Conservation (phyloP, 1,140 invertebrate genomes). For the Nephotettix cincticeps region DNA sequence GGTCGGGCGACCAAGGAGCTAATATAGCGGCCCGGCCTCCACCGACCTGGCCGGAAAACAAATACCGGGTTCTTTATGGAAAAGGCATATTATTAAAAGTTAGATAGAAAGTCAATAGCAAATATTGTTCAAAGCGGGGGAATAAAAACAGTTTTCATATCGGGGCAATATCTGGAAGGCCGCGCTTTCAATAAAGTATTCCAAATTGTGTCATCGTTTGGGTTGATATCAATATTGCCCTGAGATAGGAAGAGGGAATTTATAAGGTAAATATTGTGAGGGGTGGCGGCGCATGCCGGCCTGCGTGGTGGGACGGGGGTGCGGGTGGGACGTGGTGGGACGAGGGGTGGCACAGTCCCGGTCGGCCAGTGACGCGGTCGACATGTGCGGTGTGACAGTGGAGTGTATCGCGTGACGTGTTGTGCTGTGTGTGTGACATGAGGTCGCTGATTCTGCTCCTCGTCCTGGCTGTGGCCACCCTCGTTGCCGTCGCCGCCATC, state of each 20-base stretch:
- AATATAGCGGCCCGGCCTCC: no score
- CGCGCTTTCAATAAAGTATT: conserved; percentile 19
- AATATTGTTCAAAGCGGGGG: conserved; percentile 20
- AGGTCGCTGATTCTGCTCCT: no score
- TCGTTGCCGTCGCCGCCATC: background rate
- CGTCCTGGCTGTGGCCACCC: no score
- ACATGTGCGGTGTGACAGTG: background rate
- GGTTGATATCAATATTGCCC: conserved; percentile 22
- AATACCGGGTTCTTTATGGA: background rate
- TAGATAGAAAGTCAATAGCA: conserved; percentile 21
- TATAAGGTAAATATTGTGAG: conserved; percentile 19
- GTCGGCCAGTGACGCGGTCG: background rate
- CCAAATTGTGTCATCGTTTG: conserved; percentile 21
- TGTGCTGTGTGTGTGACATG: background rate
- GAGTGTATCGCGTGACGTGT: background rate
- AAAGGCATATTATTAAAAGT: conserved; percentile 11
- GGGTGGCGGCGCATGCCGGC: background rate
- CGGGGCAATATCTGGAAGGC: conserved; percentile 13
- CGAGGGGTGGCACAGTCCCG: background rate
- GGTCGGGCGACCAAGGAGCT: no score
- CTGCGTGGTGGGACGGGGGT: background rate
- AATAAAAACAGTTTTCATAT: conserved; percentile 24
- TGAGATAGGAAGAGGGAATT: conserved; percentile 22
- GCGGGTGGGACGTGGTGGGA: background rate
- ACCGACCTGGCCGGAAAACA: background rate